phyloP scores from a whole-genome alignment of 2,113 vertebrate genomes.

The Scomber colias region DNA sequence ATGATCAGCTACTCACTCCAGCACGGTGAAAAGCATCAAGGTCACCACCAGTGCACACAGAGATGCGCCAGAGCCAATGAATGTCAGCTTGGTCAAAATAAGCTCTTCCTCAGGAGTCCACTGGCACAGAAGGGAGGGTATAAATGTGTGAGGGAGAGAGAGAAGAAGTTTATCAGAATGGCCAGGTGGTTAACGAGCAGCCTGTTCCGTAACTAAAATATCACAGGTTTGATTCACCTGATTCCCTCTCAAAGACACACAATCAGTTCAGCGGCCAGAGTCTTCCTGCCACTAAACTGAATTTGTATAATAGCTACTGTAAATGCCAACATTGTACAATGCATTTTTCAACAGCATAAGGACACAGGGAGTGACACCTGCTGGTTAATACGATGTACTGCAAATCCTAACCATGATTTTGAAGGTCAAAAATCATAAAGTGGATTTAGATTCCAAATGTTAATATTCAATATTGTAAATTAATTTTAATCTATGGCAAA shows the following conservation, averaged over 20 bases:
- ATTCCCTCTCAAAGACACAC: not conserved
- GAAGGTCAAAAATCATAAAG: not conserved
- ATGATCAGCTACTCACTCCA: conserved; percentile 84
- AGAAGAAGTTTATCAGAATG: not conserved
- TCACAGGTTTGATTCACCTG: not conserved
- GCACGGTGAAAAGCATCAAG: conserved; percentile 87
- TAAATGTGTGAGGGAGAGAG: not conserved
- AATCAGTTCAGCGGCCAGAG: no score
- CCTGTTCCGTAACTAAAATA: not conserved
- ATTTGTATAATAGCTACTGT: not conserved
- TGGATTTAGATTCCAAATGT: conserved; percentile 2
- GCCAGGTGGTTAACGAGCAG: not conserved
- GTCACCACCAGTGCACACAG: conserved; percentile 87
- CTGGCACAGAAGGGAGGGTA: conserved; percentile 54
- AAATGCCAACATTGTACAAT: not conserved
- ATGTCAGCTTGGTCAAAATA: conserved; percentile 86
- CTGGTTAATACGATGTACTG: conserved; percentile 55
- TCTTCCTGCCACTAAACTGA: not conserved
- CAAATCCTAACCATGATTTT: not conserved
- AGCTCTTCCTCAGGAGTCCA: conserved; percentile 83
- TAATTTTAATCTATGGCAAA: not conserved
- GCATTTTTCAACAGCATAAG: not conserved
- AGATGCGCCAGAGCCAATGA: conserved; percentile 87
- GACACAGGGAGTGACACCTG: conserved; percentile 72
- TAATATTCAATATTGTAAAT: not conserved